Conservation (phyloP, 2,888 invertebrate species). For the Bellardia pandia region DNA sequence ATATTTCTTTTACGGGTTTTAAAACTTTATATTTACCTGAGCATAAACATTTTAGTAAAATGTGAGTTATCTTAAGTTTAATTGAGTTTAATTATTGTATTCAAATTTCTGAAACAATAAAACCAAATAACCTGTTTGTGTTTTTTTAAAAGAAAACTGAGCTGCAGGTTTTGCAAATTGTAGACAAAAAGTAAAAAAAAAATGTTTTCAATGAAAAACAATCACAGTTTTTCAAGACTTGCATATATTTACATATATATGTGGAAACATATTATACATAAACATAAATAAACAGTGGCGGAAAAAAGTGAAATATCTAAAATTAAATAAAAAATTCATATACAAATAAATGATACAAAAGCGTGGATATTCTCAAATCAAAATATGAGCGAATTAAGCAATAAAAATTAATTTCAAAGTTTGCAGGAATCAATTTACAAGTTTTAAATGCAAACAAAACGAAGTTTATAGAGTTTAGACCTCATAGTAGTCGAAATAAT, state of each 20-base stretch:
- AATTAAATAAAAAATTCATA: too few relatives aligned
- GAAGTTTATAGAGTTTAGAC: too few relatives aligned
- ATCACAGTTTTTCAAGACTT: slow-evolving; percentile 34
- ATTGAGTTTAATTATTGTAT: slow-evolving; percentile 37
- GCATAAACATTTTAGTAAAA: not conserved
- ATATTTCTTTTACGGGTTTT: too few relatives aligned
- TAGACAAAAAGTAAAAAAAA: not conserved
- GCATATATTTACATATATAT: slow-evolving; percentile 31
- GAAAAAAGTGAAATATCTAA: not conserved
- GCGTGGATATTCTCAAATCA: too few relatives aligned
- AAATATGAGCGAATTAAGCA: too few relatives aligned
- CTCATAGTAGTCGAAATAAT: too few relatives aligned
- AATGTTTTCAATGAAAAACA: slow-evolving; percentile 11
- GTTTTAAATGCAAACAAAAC: too few relatives aligned
- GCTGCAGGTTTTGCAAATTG: not conserved
- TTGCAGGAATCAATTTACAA: too few relatives aligned
- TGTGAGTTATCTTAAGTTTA: slow-evolving; percentile 36
- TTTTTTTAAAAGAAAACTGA: slow-evolving; percentile 8
- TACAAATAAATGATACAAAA: too few relatives aligned
- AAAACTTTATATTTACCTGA: too few relatives aligned
- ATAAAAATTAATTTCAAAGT: too few relatives aligned
- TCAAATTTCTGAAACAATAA: slow-evolving; percentile 34
- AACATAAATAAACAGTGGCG: not conserved
- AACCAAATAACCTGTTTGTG: not conserved
- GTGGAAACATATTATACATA: slow-evolving; percentile 2